phyloP scores from a whole-genome alignment of 2,888 invertebrate species.

The Lithosia quadra region DNA sequence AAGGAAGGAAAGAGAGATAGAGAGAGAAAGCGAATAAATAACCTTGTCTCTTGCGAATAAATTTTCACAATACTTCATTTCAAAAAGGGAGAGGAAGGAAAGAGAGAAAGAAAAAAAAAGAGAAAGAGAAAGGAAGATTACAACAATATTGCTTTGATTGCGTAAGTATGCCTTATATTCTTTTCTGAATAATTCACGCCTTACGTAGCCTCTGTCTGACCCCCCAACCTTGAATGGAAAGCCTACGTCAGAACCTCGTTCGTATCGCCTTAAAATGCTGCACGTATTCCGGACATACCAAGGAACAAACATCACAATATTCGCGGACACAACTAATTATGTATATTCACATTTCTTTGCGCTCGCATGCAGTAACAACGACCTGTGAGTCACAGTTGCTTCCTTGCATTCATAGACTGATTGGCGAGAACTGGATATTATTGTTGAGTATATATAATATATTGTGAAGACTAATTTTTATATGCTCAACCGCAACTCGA shows the following conservation, averaged over 20 bases:
- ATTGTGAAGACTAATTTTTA: neutral
- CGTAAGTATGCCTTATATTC: too few relatives aligned
- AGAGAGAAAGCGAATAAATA: too few relatives aligned
- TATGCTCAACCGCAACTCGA: neutral
- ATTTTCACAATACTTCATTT: too few relatives aligned
- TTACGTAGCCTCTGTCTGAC: neutral
- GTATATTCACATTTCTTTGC: constrained; percentile 34
- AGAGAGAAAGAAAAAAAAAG: too few relatives aligned
- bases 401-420: constrained; percentile 60
- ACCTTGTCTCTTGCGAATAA: too few relatives aligned
- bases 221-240: neutral
- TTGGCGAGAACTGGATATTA: constrained; percentile 49
- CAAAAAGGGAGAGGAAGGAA: too few relatives aligned
- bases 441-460: constrained; percentile 15
- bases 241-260: neutral
- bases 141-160: too few relatives aligned
- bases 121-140: too few relatives aligned
- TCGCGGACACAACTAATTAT: constrained; percentile 14
- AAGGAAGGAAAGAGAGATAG: too few relatives aligned
- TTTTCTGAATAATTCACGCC: too few relatives aligned
- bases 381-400: constrained; percentile 66
- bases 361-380: constrained; percentile 57
- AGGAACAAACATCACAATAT: neutral
- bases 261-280: neutral
- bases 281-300: constrained; percentile 16